Conservation (phyloP, 2,113 vertebrate genomes). For the Pseudopodoces humilis region DNA sequence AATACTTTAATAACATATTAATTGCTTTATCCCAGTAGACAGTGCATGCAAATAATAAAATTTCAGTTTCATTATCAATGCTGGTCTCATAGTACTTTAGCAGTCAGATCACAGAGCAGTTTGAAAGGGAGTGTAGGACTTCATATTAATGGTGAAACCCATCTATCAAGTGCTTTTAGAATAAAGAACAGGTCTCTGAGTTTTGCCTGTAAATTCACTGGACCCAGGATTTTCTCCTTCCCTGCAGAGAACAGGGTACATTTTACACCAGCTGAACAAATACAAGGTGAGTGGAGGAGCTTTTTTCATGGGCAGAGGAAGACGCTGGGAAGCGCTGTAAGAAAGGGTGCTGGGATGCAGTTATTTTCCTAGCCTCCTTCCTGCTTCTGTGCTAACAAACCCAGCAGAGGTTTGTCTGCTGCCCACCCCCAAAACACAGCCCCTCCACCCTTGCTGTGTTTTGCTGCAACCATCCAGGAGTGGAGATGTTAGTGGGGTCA, state of each 20-base stretch:
- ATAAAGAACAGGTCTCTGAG: neutral
- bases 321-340: neutral
- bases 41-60: constrained; percentile 36
- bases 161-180: neutral
- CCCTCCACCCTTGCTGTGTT: neutral
- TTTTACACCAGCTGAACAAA: neutral
- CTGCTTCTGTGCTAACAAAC: neutral
- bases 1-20: constrained; percentile 48
- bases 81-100: constrained; percentile 34
- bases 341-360: neutral
- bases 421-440: rapidly evolving
- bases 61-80: constrained; percentile 31
- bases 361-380: neutral
- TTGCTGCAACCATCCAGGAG: neutral
- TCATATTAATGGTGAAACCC: neutral
- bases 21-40: constrained; percentile 3
- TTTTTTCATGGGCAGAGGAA: neutral
- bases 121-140: neutral
- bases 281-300: neutral
- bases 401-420: neutral
- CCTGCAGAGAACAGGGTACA: neutral
- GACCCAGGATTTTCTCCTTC: neutral
- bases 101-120: neutral
- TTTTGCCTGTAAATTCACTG: neutral
- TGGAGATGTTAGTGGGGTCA: neutral